Evolutionary conservation across 2,113 vertebrate species (phyloP), one percentile per base, ranked within the genome.

Genomic region (Rhea americana): DNA sequence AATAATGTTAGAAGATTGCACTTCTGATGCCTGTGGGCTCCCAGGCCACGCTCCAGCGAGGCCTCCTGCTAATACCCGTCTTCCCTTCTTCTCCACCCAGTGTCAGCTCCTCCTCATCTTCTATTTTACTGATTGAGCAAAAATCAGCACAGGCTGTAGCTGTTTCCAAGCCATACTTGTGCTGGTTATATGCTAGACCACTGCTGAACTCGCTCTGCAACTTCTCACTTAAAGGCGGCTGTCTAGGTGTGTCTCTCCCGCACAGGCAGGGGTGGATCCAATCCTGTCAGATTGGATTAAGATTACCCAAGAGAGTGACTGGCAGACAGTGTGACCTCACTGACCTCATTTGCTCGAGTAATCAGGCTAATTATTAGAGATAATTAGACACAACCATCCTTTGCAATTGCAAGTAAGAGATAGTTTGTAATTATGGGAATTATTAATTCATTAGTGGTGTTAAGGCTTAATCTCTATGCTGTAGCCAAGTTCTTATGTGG

Each of bases 131-230:
- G 4, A 18, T 16, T 68, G 10, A 82, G 35, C 8, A 21, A 86
- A 76, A 53, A 2, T 0, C 14, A 62, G 15, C n/a, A 28, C 32
- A 12, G 13, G 9, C 8, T 41, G 22, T 7, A 37, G 48, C 26
- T 62, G 61, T 5, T 62, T 89, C 56, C 61, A 62, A 45, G 55
- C 39, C 11, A 32, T 55, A 30, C 35, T 19, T 6, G 0, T 45
- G 14, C 25, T 62, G 47, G 53, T 39, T 72, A 9, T 25, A 32
- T 56, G 28, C 55, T 28, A 56, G 55, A 56, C 30, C 16, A 6
- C 32, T 56, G 26, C 35, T 45, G 41, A 90, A 74, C 25, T 74
- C 2, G 4, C 26, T 32, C 39, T 72, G 58, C 65, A 67, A 6
- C 30, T 72, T 72, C 51, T 79, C 14, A 2, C 47, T 78, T 43